A percentile compares a stretch with the other conserved stretches of the same genome.
Evolutionary conservation across 1,140 invertebrate species (phyloP).

Genomic region (Thalassaphorura encarpata): DNA sequence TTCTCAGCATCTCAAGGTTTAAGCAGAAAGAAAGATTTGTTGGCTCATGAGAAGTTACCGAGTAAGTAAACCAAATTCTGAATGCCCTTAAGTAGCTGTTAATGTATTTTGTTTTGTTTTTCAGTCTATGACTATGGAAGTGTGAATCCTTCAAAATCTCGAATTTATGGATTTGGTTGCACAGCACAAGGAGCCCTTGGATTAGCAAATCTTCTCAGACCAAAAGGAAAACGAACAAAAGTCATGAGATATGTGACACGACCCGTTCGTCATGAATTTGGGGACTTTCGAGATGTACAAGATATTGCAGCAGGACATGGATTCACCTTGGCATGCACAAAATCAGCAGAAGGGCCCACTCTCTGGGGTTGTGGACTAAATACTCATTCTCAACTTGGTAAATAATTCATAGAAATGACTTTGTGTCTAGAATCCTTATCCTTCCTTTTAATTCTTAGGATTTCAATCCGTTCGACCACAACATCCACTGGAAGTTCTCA

Average conservation of each 20-base stretch:
- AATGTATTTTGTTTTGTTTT: constrained; percentile 1
- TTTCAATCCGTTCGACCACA: constrained; percentile 51
- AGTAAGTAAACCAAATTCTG: no score
- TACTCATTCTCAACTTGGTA: constrained; percentile 55
- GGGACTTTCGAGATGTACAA: constrained; percentile 38
- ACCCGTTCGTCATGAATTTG: constrained; percentile 23
- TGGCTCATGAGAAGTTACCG: no score
- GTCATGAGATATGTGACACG: constrained; percentile 1
- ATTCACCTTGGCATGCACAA: constrained; percentile 63
- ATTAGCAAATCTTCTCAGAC: constrained; percentile 13
- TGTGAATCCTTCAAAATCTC: constrained; percentile 3
- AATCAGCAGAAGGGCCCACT: background rate
- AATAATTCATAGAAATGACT: constrained; percentile 23
- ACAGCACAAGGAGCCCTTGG: constrained; percentile 21
- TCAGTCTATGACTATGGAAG: constrained; percentile 27
- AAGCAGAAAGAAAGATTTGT: no score
- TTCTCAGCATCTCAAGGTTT: no score
- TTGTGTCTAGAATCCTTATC: background rate
- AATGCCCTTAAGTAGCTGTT: no score
- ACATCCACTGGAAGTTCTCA: constrained; percentile 58
- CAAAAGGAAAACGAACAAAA: background rate
- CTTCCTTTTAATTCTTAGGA: constrained; percentile 35
- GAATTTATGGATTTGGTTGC: constrained; percentile 25
- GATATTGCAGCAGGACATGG: constrained; percentile 80
- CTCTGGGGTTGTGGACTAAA: constrained; percentile 64